Evolutionary conservation across 2,113 vertebrate species (phyloP).

Genomic region (Myotis davidii): DNA sequence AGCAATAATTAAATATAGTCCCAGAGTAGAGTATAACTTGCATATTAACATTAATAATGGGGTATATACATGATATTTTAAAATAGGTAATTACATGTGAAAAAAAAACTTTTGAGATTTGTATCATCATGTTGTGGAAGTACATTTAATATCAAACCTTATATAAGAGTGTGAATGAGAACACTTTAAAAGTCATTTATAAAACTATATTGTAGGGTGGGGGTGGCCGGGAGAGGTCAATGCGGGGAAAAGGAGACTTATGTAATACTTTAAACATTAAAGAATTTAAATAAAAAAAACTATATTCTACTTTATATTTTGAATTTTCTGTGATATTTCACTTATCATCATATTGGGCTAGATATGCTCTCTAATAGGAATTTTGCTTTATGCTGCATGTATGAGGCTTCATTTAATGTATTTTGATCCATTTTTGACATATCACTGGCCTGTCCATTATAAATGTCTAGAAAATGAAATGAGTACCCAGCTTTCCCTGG

Average conservation of each 20-base stretch:
- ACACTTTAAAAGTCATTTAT: conserved; percentile 21
- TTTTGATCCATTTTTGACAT: conserved; percentile 57
- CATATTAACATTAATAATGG: conserved; percentile 43
- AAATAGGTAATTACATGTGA: neutral
- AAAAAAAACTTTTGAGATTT: neutral
- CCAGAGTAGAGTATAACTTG: conserved; percentile 63
- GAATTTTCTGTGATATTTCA: neutral
- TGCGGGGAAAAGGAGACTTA: too few relatives aligned
- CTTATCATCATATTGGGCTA: conserved; percentile 45
- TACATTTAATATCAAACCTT: neutral
- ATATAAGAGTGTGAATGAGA: conserved; percentile 30
- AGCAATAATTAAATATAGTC: conserved; percentile 70
- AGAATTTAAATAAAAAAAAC: too few relatives aligned
- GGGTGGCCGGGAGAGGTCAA: too few relatives aligned
- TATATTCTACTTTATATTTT: neutral
- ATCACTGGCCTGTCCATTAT: conserved; percentile 39
- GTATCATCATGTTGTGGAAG: neutral
- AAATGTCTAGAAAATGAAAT: conserved; percentile 6
- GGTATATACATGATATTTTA: conserved; percentile 72
- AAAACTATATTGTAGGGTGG: neutral
- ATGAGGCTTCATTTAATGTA: conserved; percentile 52
- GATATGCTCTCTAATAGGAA: conserved; percentile 1
- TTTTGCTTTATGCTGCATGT: neutral
- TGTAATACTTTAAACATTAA: too few relatives aligned
- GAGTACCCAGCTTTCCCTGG: neutral